Evolutionary conservation across 2,113 vertebrate species (phyloP).

Genomic region (Chaetodon auriga): DNA sequence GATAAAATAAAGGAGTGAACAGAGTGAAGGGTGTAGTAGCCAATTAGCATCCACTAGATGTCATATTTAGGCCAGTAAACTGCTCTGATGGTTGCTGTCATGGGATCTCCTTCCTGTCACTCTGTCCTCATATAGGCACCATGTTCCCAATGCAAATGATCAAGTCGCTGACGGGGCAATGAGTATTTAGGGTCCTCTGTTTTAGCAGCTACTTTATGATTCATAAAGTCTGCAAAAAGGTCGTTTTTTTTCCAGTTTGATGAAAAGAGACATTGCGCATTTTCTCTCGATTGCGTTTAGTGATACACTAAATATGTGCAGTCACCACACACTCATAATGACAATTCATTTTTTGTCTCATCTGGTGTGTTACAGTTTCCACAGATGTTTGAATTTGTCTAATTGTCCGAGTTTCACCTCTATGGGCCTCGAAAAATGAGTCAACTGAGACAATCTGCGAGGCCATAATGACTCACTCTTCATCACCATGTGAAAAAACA

Average conservation of each 20-base stretch:
- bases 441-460: neutral
- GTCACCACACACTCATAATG: neutral
- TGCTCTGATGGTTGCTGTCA: neutral
- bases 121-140: neutral
- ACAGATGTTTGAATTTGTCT: neutral
- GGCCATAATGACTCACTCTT: neutral
- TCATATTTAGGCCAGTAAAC: constrained; percentile 1
- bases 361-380: neutral
- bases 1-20: neutral
- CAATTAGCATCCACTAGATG: constrained; percentile 42
- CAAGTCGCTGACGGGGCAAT: neutral
- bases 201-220: neutral
- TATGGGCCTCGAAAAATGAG: neutral
- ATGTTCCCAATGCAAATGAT: neutral
- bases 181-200: neutral
- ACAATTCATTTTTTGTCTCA: neutral
- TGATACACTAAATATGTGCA: neutral
- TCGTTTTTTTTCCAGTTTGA: neutral
- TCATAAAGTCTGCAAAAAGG: neutral
- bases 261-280: neutral
- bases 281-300: neutral
- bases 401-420: neutral
- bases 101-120: neutral
- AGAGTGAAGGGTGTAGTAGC: neutral
- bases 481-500: neutral